Conservation (phyloP, 2,113 vertebrate species). For the Grallaria varia region DNA sequence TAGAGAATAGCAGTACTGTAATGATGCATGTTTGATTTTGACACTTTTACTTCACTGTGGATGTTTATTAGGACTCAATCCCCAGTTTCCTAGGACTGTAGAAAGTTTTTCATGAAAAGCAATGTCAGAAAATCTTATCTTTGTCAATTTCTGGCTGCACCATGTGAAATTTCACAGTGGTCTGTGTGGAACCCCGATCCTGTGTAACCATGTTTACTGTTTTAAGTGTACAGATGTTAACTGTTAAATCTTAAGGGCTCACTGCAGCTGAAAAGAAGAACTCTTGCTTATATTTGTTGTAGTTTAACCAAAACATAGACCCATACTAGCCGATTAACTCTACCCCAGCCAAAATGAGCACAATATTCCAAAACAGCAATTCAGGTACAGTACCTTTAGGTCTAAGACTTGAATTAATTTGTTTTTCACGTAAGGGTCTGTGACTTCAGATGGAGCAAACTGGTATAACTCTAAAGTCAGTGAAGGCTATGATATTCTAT, state of each 20-base stretch:
- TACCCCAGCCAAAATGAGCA: not conserved
- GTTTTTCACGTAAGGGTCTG: not conserved
- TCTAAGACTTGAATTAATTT: not conserved
- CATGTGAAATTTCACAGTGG: not conserved
- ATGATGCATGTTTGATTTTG: not conserved
- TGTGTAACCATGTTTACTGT: not conserved
- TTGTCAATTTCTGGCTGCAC: not conserved
- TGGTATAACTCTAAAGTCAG: not conserved
- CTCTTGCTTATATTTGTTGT: not conserved
- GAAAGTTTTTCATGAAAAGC: not conserved
- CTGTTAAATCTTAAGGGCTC: not conserved
- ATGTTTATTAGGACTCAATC: not conserved
- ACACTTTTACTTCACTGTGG: not conserved
- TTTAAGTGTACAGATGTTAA: not conserved
- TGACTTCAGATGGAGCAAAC: not conserved
- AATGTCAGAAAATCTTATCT: not conserved
- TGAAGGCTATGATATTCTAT: not conserved
- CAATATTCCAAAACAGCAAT: not conserved
- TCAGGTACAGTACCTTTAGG: not conserved
- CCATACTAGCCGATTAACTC: not conserved
- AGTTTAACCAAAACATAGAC: not conserved
- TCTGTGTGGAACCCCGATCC: not conserved
- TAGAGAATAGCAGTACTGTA: not conserved
- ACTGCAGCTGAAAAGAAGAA: not conserved
- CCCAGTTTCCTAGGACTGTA: not conserved